These are phyloP conservation scores for Nyctalus aviator DNA, from an alignment of 2,797 vertebrate species.

Conservation along the genomic window DNA sequence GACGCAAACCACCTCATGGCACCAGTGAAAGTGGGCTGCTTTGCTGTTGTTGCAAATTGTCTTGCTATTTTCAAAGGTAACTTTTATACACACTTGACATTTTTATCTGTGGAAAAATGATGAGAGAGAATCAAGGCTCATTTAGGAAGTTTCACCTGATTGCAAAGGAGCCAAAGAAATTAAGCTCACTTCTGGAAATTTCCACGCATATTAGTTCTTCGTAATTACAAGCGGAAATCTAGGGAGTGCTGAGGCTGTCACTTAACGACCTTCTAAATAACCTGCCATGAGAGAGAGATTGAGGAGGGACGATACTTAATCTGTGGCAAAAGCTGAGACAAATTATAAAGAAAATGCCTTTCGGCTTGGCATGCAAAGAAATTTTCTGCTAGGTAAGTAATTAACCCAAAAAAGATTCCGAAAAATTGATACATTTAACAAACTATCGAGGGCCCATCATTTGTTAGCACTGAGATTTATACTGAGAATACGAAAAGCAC, in stretches of 20 bases:
- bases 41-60: conserved; percentile 60
- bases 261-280: conserved; percentile 56
- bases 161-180: conserved; percentile 65
- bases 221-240: conserved; percentile 60
- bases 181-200: conserved; percentile 43
- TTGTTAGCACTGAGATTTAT: not conserved
- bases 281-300: not conserved
- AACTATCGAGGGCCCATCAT: not conserved
- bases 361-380: not conserved
- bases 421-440: conserved; percentile 30
- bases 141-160: conserved; percentile 63
- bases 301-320: not conserved
- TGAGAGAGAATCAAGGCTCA: conserved; percentile 64
- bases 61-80: conserved; percentile 74
- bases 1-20: conserved; percentile 15
- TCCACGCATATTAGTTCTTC: conserved; percentile 49
- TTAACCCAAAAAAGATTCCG: conserved; percentile 5
- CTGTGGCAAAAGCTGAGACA: conserved; percentile 14
- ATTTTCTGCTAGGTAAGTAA: not conserved
- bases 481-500: not conserved
- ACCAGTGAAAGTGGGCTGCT: conserved; percentile 45
- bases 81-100: conserved; percentile 57
- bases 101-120: conserved; percentile 60
- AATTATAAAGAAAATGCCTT: conserved; percentile 29
- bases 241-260: not conserved